A percentile compares a stretch with the other conserved stretches of the same genome.
Evolutionary conservation across 1,140 invertebrate species (phyloP).

Genomic region (Nixonia krombeini): DNA sequence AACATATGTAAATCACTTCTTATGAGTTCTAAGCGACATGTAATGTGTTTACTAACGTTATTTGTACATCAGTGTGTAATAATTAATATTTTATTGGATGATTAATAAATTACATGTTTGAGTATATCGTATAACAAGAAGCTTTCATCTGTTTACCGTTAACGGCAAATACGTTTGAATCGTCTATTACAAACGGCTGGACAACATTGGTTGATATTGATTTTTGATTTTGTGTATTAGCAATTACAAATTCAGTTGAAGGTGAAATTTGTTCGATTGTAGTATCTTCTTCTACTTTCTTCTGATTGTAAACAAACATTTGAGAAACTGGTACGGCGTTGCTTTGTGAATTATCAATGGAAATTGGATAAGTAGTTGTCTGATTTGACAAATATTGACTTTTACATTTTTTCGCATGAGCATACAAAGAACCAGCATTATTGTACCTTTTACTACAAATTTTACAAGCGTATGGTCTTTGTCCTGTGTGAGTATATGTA

Average conservation of each 20-base stretch:
- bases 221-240: constrained; percentile 57
- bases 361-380: constrained; percentile 26
- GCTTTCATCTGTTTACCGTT: constrained; percentile 58
- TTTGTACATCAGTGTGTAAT: too few species aligned
- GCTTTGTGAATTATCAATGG: constrained; percentile 25
- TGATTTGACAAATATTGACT: constrained; percentile 42
- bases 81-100: too few species aligned
- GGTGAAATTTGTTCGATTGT: constrained; percentile 35
- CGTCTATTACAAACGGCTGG: constrained; percentile 52
- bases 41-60: too few species aligned
- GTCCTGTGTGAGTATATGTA: constrained; percentile 66
- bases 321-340: constrained; percentile 30
- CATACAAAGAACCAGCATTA: constrained; percentile 63
- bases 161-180: constrained; percentile 53
- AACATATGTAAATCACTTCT: too few species aligned
- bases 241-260: constrained; percentile 55
- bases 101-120: constrained; percentile 46
- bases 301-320: constrained; percentile 54
- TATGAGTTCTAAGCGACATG: too few species aligned
- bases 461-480: constrained; percentile 70
- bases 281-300: constrained; percentile 49
- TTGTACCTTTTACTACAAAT: constrained; percentile 76
- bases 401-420: constrained; percentile 65
- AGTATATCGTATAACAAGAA: constrained; percentile 59
- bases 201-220: constrained; percentile 46